Evolutionary conservation across 1,140 invertebrate species (phyloP).

Genomic region (Drosophila punjabiensis): DNA sequence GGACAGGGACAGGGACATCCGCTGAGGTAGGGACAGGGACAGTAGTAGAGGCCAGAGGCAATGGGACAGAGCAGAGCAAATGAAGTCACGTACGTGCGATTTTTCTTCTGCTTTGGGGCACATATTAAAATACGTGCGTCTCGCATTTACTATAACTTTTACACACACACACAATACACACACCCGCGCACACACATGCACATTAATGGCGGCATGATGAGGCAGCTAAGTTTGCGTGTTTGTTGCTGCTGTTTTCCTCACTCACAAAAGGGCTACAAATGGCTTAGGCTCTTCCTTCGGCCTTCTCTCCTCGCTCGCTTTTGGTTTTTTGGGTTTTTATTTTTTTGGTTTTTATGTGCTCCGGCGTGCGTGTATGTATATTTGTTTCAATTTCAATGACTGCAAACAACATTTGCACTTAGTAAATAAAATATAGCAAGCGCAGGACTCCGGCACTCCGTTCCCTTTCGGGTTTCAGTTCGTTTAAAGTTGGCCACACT

Average conservation of each 20-base stretch:
- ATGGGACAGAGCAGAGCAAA: conserved; percentile 75
- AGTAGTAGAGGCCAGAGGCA: conserved; percentile 57
- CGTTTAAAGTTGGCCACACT: conserved; percentile 56
- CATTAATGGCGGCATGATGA: conserved; percentile 81
- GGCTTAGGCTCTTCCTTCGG: conserved; percentile 64
- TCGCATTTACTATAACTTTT: conserved; percentile 80
- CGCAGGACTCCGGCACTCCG: conserved; percentile 42
- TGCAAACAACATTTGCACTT: conserved; percentile 83
- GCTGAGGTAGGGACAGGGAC: conserved; percentile 9
- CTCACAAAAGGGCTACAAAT: conserved; percentile 80
- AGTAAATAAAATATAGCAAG: conserved; percentile 83
- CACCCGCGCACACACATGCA: conserved; percentile 41
- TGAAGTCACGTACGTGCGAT: conserved; percentile 85
- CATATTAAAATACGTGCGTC: conserved; percentile 85
- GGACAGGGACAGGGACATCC: background rate
- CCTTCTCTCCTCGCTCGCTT: background rate
- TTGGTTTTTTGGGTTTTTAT: conserved; percentile 45
- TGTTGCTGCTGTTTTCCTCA: conserved; percentile 60
- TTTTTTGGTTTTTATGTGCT: conserved; percentile 42
- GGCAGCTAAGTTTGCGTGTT: conserved; percentile 72
- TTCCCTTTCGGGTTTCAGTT: conserved; percentile 24
- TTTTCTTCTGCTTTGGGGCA: conserved; percentile 85
- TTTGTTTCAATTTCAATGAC: conserved; percentile 83
- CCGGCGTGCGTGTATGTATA: conserved; percentile 53
- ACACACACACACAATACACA: conserved; percentile 42